Conservation (phyloP, 2,113 vertebrate genomes). For the Pantherophis guttatus region DNA sequence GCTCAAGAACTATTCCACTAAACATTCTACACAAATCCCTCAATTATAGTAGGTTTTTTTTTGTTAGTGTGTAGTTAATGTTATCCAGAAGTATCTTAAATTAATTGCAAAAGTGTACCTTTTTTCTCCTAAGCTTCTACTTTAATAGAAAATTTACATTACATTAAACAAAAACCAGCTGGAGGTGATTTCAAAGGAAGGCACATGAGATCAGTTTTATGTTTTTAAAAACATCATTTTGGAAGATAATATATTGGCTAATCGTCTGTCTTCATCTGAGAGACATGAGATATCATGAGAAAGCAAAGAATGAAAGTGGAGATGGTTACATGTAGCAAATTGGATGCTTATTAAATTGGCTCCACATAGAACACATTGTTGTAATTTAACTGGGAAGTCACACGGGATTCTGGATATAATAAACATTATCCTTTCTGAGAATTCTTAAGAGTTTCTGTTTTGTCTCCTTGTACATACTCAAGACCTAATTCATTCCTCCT, state of each 20-base stretch:
- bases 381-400: not conserved
- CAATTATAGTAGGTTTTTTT: not conserved
- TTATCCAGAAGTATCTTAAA: not conserved
- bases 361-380: not conserved
- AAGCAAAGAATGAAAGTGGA: not conserved
- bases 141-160: not conserved
- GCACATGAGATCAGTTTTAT: not conserved
- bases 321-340: conserved; percentile 28
- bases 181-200: not conserved
- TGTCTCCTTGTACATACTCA: not conserved
- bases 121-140: too few species aligned
- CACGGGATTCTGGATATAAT: not conserved
- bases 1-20: not conserved
- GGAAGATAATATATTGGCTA: not conserved
- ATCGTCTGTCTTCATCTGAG: not conserved
- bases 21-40: not conserved
- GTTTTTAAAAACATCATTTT: not conserved
- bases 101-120: not conserved
- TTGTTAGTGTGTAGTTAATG: not conserved
- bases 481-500: not conserved
- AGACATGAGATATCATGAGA: not conserved
- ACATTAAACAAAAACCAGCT: not conserved
- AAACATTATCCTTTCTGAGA: not conserved
- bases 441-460: not conserved
- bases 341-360: not conserved